Percentiles rank a stretch among this genome's conserved stretches.
phyloP scores from a whole-genome alignment of 2,113 vertebrate genomes.

The Boulengeromyrus knoepffleri region DNA sequence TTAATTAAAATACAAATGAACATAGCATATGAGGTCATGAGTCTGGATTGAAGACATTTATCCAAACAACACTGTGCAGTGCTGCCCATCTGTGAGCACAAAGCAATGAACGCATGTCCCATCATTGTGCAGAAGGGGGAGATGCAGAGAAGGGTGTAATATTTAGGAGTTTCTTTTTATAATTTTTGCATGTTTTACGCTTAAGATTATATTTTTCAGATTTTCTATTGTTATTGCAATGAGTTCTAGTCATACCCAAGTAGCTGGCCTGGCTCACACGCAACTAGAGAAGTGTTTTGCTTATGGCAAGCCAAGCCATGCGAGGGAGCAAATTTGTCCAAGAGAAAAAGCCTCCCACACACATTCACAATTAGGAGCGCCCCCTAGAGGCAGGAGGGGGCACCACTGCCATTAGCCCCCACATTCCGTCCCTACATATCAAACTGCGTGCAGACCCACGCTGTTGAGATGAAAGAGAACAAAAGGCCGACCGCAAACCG shows the following conservation, averaged over 20 bases:
- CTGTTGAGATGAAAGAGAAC: background rate
- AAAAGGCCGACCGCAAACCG: background rate
- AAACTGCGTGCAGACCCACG: background rate
- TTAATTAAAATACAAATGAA: background rate
- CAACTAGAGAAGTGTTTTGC: background rate
- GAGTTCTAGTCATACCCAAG: background rate
- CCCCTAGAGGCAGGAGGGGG: constrained; percentile 34
- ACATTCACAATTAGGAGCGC: constrained; percentile 22
- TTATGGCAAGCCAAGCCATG: background rate
- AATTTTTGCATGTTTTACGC: background rate
- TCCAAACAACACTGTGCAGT: background rate
- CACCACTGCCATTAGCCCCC: background rate
- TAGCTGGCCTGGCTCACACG: background rate
- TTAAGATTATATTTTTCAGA: too few relatives aligned
- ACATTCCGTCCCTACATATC: background rate
- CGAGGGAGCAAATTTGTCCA: background rate
- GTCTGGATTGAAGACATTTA: background rate
- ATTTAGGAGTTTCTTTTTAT: background rate
- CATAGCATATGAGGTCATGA: background rate
- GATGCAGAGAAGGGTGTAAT: background rate
- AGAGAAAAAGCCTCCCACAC: background rate
- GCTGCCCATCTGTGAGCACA: too few relatives aligned
- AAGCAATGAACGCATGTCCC: background rate
- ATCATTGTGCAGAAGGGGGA: too few relatives aligned
- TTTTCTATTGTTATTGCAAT: background rate